Conservation (phyloP, 2,113 vertebrate genomes). For the Beaufortia kweichowensis region DNA sequence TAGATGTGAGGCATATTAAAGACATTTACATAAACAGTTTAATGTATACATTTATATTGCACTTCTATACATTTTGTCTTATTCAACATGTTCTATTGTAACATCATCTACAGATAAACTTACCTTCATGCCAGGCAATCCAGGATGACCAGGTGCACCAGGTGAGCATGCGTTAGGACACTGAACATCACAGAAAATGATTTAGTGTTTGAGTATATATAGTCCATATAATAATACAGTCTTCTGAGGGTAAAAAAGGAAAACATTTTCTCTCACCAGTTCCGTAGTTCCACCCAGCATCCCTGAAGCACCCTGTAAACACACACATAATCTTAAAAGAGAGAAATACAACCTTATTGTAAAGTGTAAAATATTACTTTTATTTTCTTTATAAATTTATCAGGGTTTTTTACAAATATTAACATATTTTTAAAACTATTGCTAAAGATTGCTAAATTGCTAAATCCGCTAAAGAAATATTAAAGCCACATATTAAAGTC, state of each 20-base stretch:
- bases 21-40: not conserved
- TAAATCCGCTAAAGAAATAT: too few relatives aligned
- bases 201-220: not conserved
- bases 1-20: not conserved
- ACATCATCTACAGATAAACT: slow-evolving; percentile 45
- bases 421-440: too few relatives aligned
- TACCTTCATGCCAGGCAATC: slow-evolving; percentile 96
- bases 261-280: slow-evolving; percentile 66
- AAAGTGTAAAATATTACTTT: too few relatives aligned
- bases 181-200: slow-evolving; percentile 69
- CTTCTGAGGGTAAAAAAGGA: not conserved
- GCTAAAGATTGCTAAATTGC: too few relatives aligned
- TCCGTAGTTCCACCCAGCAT: slow-evolving; percentile 66
- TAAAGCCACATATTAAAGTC: too few relatives aligned
- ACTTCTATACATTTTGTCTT: not conserved
- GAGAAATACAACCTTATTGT: too few relatives aligned
- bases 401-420: too few relatives aligned
- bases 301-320: slow-evolving; percentile 73
- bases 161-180: slow-evolving; percentile 89
- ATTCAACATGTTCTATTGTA: not conserved
- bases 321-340: not conserved
- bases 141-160: slow-evolving; percentile 86
- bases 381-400: too few relatives aligned
- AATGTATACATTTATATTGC: not conserved
- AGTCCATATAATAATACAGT: not conserved